Evolutionary conservation across 30 jellyfish, hydroid and myxozoan species (phyloP).

Genomic region (Kudoa iwatai): DNA sequence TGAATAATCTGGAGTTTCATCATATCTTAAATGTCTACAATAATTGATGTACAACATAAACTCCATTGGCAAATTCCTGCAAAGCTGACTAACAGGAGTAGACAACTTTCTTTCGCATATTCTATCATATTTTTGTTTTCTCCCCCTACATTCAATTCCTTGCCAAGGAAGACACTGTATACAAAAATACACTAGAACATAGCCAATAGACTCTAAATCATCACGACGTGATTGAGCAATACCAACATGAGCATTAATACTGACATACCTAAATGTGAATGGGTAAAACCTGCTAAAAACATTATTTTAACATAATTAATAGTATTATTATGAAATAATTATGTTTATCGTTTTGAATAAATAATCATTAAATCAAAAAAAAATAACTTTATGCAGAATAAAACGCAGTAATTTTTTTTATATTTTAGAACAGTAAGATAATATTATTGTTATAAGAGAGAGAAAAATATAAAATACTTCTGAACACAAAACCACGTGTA

Average conservation of each 20-base stretch:
- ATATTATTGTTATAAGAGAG: no score
- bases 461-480: no score
- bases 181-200: slow-evolving; percentile 55
- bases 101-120: slow-evolving; percentile 77
- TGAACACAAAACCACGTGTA: no score
- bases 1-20: slow-evolving; percentile 74
- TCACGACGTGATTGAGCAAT: slow-evolving; percentile 76
- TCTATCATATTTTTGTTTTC: slow-evolving; percentile 43
- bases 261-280: slow-evolving; percentile 70
- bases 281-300: no score
- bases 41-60: neutral
- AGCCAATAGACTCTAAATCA: slow-evolving; percentile 78
- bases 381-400: no score
- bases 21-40: slow-evolving; percentile 7
- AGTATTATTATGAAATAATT: no score
- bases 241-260: slow-evolving; percentile 85
- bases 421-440: no score
- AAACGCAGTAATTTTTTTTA: no score
- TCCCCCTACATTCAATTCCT: slow-evolving; percentile 54
- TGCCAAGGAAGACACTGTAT: slow-evolving; percentile 81
- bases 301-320: no score
- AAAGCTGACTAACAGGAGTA: slow-evolving; percentile 23
- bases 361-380: no score
- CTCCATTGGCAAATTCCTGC: slow-evolving; percentile 1
- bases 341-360: no score